A percentile compares a stretch with the other conserved stretches of the same genome.
Conservation (phyloP, 1,140 invertebrate species). For the Asbolus verrucosus region DNA sequence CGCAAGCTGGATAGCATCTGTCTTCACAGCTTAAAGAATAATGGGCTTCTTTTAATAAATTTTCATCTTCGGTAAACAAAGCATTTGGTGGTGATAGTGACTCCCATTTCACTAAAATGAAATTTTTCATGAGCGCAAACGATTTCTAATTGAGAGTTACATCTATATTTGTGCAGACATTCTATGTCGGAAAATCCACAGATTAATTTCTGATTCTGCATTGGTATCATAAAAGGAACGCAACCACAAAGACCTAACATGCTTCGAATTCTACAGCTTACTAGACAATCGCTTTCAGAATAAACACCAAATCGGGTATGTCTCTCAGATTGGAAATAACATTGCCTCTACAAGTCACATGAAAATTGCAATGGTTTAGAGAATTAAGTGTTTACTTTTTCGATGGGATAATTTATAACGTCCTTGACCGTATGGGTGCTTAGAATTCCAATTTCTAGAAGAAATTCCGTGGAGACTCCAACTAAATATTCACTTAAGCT, state of each 20-base stretch:
- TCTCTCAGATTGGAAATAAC: conserved; percentile 68
- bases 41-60: not conserved
- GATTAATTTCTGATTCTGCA: conserved; percentile 54
- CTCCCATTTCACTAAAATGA: not conserved
- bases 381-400: conserved; percentile 47
- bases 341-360: conserved; percentile 66
- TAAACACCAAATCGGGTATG: conserved; percentile 64
- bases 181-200: conserved; percentile 66
- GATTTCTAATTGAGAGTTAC: not conserved
- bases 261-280: conserved; percentile 67
- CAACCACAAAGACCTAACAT: conserved; percentile 69
- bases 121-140: too few relatives aligned
- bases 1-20: conserved; percentile 16
- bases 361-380: not conserved
- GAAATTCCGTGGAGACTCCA: conserved; percentile 49
- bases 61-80: not conserved
- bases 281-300: conserved; percentile 71
- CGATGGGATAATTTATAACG: conserved; percentile 54
- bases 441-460: conserved; percentile 48
- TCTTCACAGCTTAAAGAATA: conserved; percentile 21
- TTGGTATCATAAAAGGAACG: conserved; percentile 67
- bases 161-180: conserved; percentile 66
- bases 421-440: conserved; percentile 48
- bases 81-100: not conserved
- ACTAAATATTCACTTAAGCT: conserved; percentile 53